Percentiles rank a stretch among this genome's conserved stretches.
phyloP scores from a whole-genome alignment of 2,797 vertebrate genomes.

The Acanthis flammea region DNA sequence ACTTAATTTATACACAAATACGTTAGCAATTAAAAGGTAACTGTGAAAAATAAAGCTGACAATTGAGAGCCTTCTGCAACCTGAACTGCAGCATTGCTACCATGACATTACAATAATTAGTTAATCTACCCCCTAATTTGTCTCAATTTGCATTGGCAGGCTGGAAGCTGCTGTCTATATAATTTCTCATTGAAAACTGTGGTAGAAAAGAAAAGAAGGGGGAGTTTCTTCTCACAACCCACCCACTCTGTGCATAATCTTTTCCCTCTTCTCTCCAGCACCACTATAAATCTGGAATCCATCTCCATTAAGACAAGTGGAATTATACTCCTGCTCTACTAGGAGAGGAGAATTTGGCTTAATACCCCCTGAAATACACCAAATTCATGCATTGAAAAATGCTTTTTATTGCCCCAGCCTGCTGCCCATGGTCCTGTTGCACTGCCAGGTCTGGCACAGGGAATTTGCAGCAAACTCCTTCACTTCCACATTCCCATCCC shows the following conservation, averaged over 20 bases:
- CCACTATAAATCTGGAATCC: not conserved
- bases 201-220: not conserved
- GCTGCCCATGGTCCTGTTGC: not conserved
- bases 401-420: not conserved
- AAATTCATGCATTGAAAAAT: not conserved
- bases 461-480: not conserved
- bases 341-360: not conserved
- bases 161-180: not conserved
- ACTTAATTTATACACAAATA: slow-evolving; percentile 22
- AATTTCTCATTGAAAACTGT: not conserved
- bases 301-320: slow-evolving; percentile 1
- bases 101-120: slow-evolving; percentile 31
- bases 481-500: not conserved
- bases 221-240: not conserved
- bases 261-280: not conserved
- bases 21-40: slow-evolving; percentile 52
- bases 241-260: not conserved
- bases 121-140: slow-evolving; percentile 50
- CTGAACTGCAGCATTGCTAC: not conserved
- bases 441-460: not conserved
- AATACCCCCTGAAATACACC: not conserved
- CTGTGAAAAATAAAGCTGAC: slow-evolving; percentile 21
- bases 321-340: not conserved
- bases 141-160: slow-evolving; percentile 44
- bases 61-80: slow-evolving; percentile 35